Evolutionary conservation across 2,888 invertebrate genomes (phyloP).

Genomic region (Cepaea hortensis): DNA sequence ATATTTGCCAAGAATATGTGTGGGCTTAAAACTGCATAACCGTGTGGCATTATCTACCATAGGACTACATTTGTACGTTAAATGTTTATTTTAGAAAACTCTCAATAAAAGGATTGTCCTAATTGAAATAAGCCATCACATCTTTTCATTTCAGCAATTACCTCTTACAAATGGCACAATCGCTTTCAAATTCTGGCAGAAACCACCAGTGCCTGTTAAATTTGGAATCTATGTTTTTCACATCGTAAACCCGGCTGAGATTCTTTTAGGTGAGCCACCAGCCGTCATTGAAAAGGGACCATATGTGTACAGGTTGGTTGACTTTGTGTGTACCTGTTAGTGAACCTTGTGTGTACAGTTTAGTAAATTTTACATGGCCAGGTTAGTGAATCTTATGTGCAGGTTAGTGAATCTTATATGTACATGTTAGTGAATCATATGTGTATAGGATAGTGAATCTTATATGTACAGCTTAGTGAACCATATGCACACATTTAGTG

Average conservation of each 20-base stretch:
- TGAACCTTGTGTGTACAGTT: not conserved
- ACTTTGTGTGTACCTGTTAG: not conserved
- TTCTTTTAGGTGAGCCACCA: conserved; percentile 53
- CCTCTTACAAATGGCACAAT: conserved; percentile 29
- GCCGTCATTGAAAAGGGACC: conserved; percentile 57
- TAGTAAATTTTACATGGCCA: not conserved
- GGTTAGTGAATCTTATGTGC: not conserved
- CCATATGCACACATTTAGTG: too few species aligned
- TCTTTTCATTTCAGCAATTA: conserved; percentile 28
- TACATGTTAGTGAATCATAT: too few species aligned
- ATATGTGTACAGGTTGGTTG: conserved; percentile 68
- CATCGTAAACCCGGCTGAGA: conserved; percentile 62
- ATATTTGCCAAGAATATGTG: too few species aligned
- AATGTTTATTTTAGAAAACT: too few species aligned
- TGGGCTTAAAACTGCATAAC: too few species aligned
- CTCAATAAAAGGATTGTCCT: too few species aligned
- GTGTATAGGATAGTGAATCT: too few species aligned
- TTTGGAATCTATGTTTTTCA: conserved; percentile 70
- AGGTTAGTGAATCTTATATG: not conserved
- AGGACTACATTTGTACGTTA: too few species aligned
- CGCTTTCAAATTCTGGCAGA: conserved; percentile 85
- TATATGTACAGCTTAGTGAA: too few species aligned
- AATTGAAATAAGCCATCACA: too few species aligned
- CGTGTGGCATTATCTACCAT: too few species aligned
- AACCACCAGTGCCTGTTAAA: conserved; percentile 77